These are phyloP conservation scores for Dermatophagoides farinae DNA, from an alignment of 1,140 invertebrate genomes.

Conservation along the genomic window DNA sequence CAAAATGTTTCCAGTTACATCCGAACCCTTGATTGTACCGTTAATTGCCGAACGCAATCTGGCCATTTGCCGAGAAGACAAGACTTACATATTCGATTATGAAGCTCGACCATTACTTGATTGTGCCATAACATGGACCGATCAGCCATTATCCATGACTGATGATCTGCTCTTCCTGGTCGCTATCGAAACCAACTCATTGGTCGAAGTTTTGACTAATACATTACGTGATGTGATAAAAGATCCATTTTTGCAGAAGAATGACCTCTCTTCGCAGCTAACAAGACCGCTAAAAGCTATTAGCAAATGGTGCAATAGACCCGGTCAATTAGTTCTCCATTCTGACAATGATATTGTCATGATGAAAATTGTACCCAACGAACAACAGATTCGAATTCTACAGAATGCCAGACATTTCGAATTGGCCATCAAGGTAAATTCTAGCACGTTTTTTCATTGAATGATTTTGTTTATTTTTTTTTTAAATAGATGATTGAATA, in stretches of 20 bases:
- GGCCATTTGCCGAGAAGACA: slow-evolving; percentile 56
- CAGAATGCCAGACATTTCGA: slow-evolving; percentile 76
- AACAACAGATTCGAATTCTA: slow-evolving; percentile 55
- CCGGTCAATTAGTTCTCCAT: slow-evolving; percentile 58
- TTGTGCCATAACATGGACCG: slow-evolving; percentile 57
- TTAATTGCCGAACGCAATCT: slow-evolving; percentile 34
- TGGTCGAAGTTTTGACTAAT: slow-evolving; percentile 57
- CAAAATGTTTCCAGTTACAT: slow-evolving; percentile 62
- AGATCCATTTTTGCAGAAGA: no score
- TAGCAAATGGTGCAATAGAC: slow-evolving; percentile 9
- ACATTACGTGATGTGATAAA: slow-evolving; percentile 30
- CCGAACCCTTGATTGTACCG: slow-evolving; percentile 58
- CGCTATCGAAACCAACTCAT: slow-evolving; percentile 43
- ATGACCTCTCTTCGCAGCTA: not conserved
- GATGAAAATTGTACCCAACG: slow-evolving; percentile 49
- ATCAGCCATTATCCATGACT: slow-evolving; percentile 23
- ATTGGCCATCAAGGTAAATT: slow-evolving; percentile 73
- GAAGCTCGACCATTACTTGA: slow-evolving; percentile 44
- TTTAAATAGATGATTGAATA: not conserved
- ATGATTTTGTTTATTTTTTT: not conserved
- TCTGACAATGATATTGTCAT: slow-evolving; percentile 70
- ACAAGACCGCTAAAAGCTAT: slow-evolving; percentile 6
- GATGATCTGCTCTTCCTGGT: slow-evolving; percentile 78
- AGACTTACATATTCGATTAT: slow-evolving; percentile 54
- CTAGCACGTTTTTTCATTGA: slow-evolving; percentile 29